phyloP scores from a whole-genome alignment of 2,113 vertebrate genomes.

The Crotalus helleri region DNA sequence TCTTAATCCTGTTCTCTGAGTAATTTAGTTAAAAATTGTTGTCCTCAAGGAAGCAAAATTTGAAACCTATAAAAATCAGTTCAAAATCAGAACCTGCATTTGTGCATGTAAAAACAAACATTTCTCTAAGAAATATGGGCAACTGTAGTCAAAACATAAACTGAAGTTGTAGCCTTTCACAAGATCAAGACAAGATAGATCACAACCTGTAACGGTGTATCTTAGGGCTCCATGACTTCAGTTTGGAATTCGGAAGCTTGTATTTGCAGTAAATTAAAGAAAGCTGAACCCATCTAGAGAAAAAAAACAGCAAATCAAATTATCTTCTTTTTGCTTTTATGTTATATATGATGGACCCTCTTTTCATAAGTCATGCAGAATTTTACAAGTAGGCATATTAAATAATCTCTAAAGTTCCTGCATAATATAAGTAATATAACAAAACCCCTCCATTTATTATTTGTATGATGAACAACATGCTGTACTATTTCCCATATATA shows the following conservation, averaged over 20 bases:
- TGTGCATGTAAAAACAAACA: slow-evolving; percentile 25
- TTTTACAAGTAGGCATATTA: slow-evolving; percentile 49
- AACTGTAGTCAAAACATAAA: slow-evolving; percentile 56
- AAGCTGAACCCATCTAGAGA: slow-evolving; percentile 70
- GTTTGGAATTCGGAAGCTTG: slow-evolving; percentile 66
- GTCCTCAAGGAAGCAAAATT: slow-evolving; percentile 25
- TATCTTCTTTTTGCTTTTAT: slow-evolving; percentile 61
- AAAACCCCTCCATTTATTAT: slow-evolving; percentile 48
- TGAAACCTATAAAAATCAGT: slow-evolving; percentile 31
- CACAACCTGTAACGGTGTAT: slow-evolving; percentile 69
- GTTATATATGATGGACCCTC: slow-evolving; percentile 58
- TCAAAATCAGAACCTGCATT: slow-evolving; percentile 34
- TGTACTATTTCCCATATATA: slow-evolving; percentile 43
- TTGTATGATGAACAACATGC: slow-evolving; percentile 22
- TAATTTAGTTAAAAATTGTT: slow-evolving; percentile 42
- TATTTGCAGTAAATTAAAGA: slow-evolving; percentile 69
- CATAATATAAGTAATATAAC: slow-evolving; percentile 20
- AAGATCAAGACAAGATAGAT: slow-evolving; percentile 68
- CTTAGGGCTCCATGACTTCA: slow-evolving; percentile 69
- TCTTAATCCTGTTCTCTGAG: slow-evolving; percentile 37
- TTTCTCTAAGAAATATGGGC: slow-evolving; percentile 45
- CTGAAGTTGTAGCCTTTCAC: slow-evolving; percentile 64
- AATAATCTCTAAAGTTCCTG: slow-evolving; percentile 47
- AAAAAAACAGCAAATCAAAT: slow-evolving; percentile 66
- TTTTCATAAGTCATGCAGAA: slow-evolving; percentile 57